phyloP scores from a whole-genome alignment of 2,888 invertebrate species.

The Meteorus colon region DNA sequence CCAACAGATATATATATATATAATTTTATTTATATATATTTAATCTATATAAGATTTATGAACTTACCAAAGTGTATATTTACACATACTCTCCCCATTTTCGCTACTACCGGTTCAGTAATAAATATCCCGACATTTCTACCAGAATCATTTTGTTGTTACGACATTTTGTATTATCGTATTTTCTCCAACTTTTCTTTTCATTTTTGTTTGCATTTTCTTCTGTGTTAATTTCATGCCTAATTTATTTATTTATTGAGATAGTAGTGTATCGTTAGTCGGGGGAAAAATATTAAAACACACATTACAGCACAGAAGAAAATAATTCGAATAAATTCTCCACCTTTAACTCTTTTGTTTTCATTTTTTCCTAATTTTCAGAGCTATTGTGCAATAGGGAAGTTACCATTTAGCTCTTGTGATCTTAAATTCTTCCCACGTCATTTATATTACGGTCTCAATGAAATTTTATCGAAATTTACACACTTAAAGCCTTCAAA shows the following conservation, averaged over 20 bases:
- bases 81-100: slow-evolving; percentile 52
- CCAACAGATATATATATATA: slow-evolving; percentile 29
- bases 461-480: slow-evolving; percentile 25
- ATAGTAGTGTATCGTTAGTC: neutral
- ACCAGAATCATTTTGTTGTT: slow-evolving; percentile 21
- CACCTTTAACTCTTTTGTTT: neutral
- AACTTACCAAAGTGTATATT: slow-evolving; percentile 20
- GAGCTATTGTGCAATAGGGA: slow-evolving; percentile 2
- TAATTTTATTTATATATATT: neutral
- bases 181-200: slow-evolving; percentile 9
- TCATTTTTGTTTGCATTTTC: slow-evolving; percentile 22
- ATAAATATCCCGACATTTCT: slow-evolving; percentile 31
- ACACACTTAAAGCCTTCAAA: slow-evolving; percentile 57
- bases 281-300: slow-evolving; percentile 38
- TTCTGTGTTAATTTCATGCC: slow-evolving; percentile 24
- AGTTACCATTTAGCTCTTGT: slow-evolving; percentile 20
- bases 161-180: slow-evolving; percentile 4
- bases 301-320: neutral
- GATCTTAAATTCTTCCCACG: slow-evolving; percentile 27
- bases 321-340: neutral
- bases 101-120: slow-evolving; percentile 48
- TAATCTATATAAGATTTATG: slow-evolving; percentile 18
- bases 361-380: neutral
- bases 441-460: slow-evolving; percentile 9
- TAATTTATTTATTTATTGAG: neutral